A percentile compares a stretch with the other conserved stretches of the same genome.
These are phyloP conservation scores for Notospermus geniculatus DNA, from an alignment of 1,140 invertebrate genomes.

Conservation along the genomic window DNA sequence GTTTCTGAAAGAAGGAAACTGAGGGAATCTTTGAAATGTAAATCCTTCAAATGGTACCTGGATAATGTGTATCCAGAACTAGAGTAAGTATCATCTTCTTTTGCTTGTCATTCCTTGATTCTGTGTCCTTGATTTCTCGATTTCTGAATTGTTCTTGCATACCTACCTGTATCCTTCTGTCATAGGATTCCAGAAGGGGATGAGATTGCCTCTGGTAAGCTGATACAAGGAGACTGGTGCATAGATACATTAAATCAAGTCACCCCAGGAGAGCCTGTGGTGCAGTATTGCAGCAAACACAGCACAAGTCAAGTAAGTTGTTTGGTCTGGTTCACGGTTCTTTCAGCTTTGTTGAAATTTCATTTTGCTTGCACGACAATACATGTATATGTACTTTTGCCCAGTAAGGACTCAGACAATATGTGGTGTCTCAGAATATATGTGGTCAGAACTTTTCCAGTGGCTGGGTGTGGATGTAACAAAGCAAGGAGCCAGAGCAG, in stretches of 20 bases:
- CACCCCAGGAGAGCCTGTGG: slow-evolving; percentile 29
- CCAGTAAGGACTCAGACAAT: slow-evolving; percentile 19
- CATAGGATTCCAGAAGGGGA: slow-evolving; percentile 42
- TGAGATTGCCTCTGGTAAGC: slow-evolving; percentile 49
- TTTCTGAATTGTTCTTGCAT: too few relatives aligned
- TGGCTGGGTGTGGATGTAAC: too few relatives aligned
- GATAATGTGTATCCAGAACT: slow-evolving; percentile 87
- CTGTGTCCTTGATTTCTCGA: slow-evolving; percentile 13
- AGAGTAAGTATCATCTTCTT: slow-evolving; percentile 4
- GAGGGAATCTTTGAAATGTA: slow-evolving; percentile 76
- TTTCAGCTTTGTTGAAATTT: background rate
- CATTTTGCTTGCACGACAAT: background rate
- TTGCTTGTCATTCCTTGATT: slow-evolving; percentile 14
- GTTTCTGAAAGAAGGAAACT: slow-evolving; percentile 69
- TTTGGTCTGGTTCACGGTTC: background rate
- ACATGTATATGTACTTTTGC: background rate
- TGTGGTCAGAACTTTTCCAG: background rate
- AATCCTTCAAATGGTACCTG: slow-evolving; percentile 93
- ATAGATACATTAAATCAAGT: slow-evolving; percentile 36
- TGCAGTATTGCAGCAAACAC: slow-evolving; percentile 24
- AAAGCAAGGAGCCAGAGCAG: too few relatives aligned
- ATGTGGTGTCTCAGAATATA: slow-evolving; percentile 21
- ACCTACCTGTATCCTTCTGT: too few relatives aligned
- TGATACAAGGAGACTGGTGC: slow-evolving; percentile 48
- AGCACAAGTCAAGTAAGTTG: slow-evolving; percentile 14